These are phyloP conservation scores for Tachysurus vachellii DNA, from an alignment of 2,113 vertebrate species.

Conservation along the genomic window DNA sequence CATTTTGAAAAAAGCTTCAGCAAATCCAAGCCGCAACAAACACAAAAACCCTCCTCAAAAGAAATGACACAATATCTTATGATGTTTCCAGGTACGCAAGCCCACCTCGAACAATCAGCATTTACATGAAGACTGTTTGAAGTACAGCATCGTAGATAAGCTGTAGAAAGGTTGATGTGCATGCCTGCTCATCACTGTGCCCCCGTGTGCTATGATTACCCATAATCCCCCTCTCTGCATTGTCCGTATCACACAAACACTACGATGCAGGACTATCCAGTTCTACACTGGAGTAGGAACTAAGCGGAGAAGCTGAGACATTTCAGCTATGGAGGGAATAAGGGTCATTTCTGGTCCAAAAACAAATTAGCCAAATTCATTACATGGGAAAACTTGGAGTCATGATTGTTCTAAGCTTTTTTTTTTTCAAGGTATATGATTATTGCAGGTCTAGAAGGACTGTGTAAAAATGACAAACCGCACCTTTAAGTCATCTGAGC, in stretches of 20 bases:
- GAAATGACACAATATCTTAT: background rate
- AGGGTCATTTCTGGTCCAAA: background rate
- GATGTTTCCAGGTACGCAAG: background rate
- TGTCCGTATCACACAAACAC: background rate
- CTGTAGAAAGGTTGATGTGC: background rate
- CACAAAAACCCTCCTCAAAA: background rate
- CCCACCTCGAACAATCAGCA: background rate
- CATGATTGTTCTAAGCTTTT: no score
- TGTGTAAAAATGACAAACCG: background rate
- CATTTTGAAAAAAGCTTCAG: no score
- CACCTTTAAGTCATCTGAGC: background rate
- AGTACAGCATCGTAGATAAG: background rate
- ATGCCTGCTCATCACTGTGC: background rate
- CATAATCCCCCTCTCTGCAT: background rate
- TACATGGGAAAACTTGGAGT: background rate
- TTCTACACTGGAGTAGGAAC: background rate
- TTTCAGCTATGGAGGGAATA: background rate
- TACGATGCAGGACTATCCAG: no score
- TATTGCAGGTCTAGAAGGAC: background rate
- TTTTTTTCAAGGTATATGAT: background rate
- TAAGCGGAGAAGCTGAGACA: background rate
- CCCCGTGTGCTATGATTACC: conserved; percentile 18
- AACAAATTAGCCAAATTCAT: background rate
- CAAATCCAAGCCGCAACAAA: no score
- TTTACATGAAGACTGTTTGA: conserved; percentile 1